phyloP scores from a whole-genome alignment of 1,140 invertebrate species.

The Drosophila triauraria region DNA sequence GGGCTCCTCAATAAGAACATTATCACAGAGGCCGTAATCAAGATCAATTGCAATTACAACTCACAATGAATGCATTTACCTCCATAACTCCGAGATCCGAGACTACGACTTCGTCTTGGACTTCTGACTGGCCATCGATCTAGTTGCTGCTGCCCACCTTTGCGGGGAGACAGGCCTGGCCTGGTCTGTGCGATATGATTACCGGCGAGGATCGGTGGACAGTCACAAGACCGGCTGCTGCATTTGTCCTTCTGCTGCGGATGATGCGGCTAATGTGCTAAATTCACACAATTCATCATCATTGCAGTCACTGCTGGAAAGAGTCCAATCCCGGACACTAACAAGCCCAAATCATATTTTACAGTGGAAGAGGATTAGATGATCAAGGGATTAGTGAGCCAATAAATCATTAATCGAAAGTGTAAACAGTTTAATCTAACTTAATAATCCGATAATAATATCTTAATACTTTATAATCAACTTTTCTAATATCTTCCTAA shows the following conservation, averaged over 20 bases:
- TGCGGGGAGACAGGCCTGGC: constrained; percentile 24
- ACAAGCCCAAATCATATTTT: constrained; percentile 80
- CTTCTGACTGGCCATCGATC: constrained; percentile 59
- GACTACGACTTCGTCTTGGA: constrained; percentile 1
- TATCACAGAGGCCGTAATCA: constrained; percentile 79
- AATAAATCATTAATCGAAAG: neutral
- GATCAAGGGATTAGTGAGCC: constrained; percentile 21
- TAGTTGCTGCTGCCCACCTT: constrained; percentile 63
- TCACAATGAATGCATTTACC: constrained; percentile 81
- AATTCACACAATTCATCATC: constrained; percentile 85
- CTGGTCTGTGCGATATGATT: constrained; percentile 59
- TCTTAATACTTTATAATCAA: neutral
- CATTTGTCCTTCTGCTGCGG: constrained; percentile 41
- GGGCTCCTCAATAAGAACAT: constrained; percentile 68
- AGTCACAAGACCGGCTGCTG: constrained; percentile 23
- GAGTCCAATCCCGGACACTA: constrained; percentile 69
- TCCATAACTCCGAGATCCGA: constrained; percentile 43
- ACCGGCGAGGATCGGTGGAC: constrained; percentile 23
- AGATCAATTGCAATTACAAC: constrained; percentile 85
- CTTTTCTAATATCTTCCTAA: neutral
- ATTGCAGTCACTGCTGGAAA: constrained; percentile 45
- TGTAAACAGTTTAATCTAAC: no score
- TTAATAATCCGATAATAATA: no score
- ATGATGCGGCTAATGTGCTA: constrained; percentile 80
- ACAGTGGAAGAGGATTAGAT: constrained; percentile 39